Percentiles rank a stretch among this genome's conserved stretches.
These are phyloP conservation scores for Oscheius myriophilus DNA, from an alignment of 2,888 invertebrate genomes.

Conservation along the genomic window DNA sequence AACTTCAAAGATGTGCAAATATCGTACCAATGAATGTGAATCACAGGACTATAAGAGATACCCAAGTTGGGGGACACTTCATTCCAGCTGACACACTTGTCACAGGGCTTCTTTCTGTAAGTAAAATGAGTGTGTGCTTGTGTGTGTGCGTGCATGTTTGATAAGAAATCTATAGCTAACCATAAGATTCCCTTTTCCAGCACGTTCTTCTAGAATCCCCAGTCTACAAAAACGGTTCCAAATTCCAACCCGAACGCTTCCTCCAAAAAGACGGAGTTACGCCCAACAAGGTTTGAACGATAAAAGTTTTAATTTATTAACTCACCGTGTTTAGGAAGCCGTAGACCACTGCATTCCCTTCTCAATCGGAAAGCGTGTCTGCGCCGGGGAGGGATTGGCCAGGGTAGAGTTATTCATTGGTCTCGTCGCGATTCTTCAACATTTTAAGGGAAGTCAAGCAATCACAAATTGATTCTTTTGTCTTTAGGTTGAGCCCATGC, in stretches of 20 bases:
- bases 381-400: conserved; percentile 55
- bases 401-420: conserved; percentile 50
- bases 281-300: conserved; percentile 36
- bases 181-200: conserved; percentile 30
- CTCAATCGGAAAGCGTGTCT: conserved; percentile 49
- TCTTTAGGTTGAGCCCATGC: conserved; percentile 30
- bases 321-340: conserved; percentile 41
- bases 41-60: conserved; percentile 27
- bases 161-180: background rate
- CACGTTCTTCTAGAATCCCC: conserved; percentile 39
- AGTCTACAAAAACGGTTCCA: conserved; percentile 36
- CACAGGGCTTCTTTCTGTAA: conserved; percentile 25
- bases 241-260: conserved; percentile 53
- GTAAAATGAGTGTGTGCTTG: no score
- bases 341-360: conserved; percentile 49
- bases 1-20: conserved; percentile 43
- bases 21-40: conserved; percentile 40
- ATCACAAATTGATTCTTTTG: background rate
- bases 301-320: background rate
- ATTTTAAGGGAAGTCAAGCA: conserved; percentile 12
- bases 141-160: background rate
- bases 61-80: conserved; percentile 19
- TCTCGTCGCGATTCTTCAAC: conserved; percentile 31
- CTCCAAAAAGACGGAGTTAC: conserved; percentile 47
- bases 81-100: conserved; percentile 35